Evolutionary conservation across 1,140 invertebrate species (phyloP).

Genomic region (Meloidogyne floridensis): DNA sequence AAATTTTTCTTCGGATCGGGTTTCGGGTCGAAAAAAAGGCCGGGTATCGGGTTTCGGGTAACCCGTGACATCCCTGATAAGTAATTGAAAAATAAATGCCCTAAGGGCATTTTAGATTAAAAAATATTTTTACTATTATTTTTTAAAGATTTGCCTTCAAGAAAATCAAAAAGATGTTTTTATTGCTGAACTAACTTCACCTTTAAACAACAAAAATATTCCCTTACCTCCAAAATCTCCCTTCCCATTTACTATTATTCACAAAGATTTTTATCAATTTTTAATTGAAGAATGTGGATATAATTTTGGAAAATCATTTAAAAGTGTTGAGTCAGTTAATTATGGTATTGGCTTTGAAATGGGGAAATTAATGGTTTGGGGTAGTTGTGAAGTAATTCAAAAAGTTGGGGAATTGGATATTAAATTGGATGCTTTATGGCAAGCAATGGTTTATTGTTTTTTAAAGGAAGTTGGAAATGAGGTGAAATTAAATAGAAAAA

Average conservation of each 20-base stretch:
- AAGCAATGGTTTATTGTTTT: slow-evolving; percentile 30
- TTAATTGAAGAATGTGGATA: slow-evolving; percentile 3
- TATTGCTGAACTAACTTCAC: neutral
- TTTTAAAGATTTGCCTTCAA: slow-evolving; percentile 4
- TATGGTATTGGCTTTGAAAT: neutral
- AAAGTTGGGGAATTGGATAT: slow-evolving; percentile 7
- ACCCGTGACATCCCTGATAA: no score
- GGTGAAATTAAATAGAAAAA: neutral
- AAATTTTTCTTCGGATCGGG: no score
- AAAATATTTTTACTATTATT: neutral
- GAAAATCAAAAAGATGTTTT: neutral
- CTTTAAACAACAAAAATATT: neutral
- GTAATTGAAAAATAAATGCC: no score
- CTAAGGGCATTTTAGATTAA: no score
- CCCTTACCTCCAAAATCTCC: neutral
- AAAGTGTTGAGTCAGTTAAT: slow-evolving; percentile 7
- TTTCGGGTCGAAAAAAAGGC: no score
- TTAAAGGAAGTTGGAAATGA: neutral
- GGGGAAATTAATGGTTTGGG: neutral
- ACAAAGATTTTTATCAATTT: neutral
- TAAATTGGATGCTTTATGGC: slow-evolving; percentile 18
- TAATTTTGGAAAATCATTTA: slow-evolving; percentile 16
- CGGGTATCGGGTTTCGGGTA: no score
- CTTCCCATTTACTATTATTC: neutral
- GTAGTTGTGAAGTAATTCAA: neutral